Evolutionary conservation across 2,797 vertebrate genomes (phyloP), one percentile per base, ranked within the genome.

Genomic region (Megaceryle alcyon): DNA sequence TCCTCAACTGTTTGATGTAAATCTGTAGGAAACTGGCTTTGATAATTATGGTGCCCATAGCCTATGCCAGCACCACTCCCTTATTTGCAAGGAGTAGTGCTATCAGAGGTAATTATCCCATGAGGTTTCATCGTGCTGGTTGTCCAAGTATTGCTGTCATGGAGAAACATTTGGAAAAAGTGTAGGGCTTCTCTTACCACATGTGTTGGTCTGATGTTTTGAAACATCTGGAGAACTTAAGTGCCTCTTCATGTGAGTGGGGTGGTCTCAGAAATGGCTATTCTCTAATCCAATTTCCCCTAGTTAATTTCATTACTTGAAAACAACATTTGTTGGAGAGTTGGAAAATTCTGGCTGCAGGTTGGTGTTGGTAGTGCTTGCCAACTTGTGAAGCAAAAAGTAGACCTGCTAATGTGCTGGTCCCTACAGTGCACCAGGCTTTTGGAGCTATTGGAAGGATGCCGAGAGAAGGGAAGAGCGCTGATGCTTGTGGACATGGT

Each of bases 71-170:
- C 88, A 90, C 95, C 96, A 93, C 95, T 96, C 95, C 96, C 92
- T 96, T 72, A 94, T 94, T 96, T 96, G 95, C 93, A 92, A 96
- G 96, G 86, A 96, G 59, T n/a, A n/a, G 77, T 39, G 70, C 90
- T 96, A 80, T 96, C 90, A 57, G 85, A 76, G 73, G 35, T 91
- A n/a, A 77, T 77, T 88, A 94, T 63, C 70, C 82, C 63, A n/a
- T 2, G 7, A 88, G 51, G 43, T 86, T 94, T 94, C 77, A 43
- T 77, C 86, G 63, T 63, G 73, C 39, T 41, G 3, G 9, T 51
- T 82, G 82, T 94, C 73, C 70, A 4, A 18, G 37, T 31, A 1
- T 35, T 83, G 72, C 84, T 93, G 75, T 79, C 26, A 3, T 53
- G 41, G 64, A 84, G 82, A 20, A 57, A 8, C 4, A 2, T 65